Evolutionary conservation across 2,797 vertebrate species (phyloP).

Genomic region (Microctenopoma lineatum): DNA sequence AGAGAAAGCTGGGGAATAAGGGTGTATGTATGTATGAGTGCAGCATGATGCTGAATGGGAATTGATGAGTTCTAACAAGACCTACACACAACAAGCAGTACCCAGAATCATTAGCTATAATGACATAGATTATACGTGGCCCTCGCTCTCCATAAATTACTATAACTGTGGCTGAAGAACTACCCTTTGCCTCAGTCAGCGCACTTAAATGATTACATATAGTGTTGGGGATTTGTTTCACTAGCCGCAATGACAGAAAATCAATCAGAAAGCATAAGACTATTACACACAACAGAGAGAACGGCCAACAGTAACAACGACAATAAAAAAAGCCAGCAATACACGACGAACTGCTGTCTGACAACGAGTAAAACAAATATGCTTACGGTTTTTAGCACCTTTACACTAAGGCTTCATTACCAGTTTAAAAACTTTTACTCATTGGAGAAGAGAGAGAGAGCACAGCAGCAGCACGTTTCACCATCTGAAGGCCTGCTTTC

Average conservation of each 20-base stretch:
- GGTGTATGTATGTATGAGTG: conserved; percentile 15
- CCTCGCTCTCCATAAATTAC: background rate
- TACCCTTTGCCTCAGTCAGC: background rate
- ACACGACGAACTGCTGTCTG: background rate
- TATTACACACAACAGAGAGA: background rate
- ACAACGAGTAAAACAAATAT: conserved; percentile 16
- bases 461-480: conserved; percentile 59
- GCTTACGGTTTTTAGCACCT: background rate
- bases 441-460: conserved; percentile 1
- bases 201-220: background rate
- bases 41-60: conserved; percentile 35
- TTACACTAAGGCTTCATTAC: conserved; percentile 7
- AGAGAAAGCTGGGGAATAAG: conserved; percentile 21
- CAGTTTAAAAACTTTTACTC: conserved; percentile 1
- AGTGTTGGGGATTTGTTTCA: conserved; percentile 4
- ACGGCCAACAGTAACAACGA: background rate
- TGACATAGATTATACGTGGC: background rate
- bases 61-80: conserved; percentile 12
- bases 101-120: background rate
- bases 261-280: conserved; percentile 9
- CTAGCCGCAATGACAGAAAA: conserved; percentile 13
- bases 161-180: conserved; percentile 8
- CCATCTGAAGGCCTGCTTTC: conserved; percentile 66
- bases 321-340: conserved; percentile 1
- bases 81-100: background rate